These are phyloP conservation scores for Aegotheles bennettii DNA, from an alignment of 2,113 vertebrate genomes.

Conservation along the genomic window DNA sequence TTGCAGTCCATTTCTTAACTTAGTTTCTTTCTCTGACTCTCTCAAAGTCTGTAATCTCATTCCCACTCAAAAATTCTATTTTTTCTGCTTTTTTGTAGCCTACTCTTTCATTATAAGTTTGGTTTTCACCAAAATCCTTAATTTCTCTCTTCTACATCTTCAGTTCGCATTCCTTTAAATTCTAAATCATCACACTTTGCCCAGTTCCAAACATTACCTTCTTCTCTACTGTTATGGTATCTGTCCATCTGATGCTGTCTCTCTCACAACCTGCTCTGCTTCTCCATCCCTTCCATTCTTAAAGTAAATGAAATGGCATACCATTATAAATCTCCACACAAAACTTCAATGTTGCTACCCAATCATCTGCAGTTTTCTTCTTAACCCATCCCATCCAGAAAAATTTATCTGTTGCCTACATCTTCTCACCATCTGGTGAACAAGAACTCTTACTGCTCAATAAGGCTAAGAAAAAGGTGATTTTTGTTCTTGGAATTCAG, in stretches of 20 bases:
- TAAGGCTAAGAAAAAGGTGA: not conserved
- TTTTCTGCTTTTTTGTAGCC: not conserved
- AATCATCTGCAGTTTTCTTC: not conserved
- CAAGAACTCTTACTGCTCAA: not conserved
- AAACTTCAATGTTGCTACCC: not conserved
- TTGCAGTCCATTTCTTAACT: not conserved
- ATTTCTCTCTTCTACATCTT: not conserved
- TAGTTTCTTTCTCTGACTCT: not conserved
- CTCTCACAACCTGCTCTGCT: not conserved
- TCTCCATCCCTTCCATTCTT: not conserved
- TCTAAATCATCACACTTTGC: not conserved
- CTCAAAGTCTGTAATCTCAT: not conserved
- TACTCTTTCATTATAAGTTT: not conserved
- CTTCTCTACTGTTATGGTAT: not conserved
- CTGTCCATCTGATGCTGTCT: not conserved
- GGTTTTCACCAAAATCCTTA: not conserved
- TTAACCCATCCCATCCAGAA: not conserved
- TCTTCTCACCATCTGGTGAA: not conserved
- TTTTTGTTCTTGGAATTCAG: not conserved
- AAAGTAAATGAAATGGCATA: not conserved
- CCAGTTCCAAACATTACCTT: not conserved
- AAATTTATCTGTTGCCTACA: not conserved
- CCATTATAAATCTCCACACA: not conserved
- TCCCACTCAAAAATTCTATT: not conserved
- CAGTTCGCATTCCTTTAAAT: not conserved